Base-by-base conservation (phyloP, 2,113 vertebrate genomes). In the Gallinago undulata region DNA sequence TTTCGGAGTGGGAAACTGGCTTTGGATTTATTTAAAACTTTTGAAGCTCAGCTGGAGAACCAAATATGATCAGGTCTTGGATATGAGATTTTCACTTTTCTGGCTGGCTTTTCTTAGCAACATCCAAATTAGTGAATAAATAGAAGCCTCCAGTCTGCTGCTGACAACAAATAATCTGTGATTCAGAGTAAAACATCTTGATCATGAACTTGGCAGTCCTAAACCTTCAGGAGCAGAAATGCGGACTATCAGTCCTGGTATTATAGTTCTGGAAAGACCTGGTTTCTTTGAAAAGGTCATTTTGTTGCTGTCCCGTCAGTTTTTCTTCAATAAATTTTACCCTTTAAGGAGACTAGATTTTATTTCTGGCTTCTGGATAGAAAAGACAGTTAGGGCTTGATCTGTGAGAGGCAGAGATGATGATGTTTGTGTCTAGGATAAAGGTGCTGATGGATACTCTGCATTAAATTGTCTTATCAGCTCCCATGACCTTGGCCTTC, bases 111-210 rank as follows among this genome's bases (percentile, higher is more conserved):
- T 87, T 89, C 80, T 62, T 93, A 90, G 41, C 35, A 70, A 39
- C 67, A 48, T 82, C 64, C n/a, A 82, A 93, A 85, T 67, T 72
- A 86, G 39, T 59, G 83, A 89, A 90, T 84, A 95, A 96, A 89
- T 89, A 94, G 94, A 93, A 83, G 19, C n/a, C n/a, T 97, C 37
- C 51, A 68, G 56, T 91, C 62, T 93, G 66, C 31, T 0, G n/a
- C 78, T 64, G 51, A 69, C 89, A 94, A 88, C 66, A 89, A 94
- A 94, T 80, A 95, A 57, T 72, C 55, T 63, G 59, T 72, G 78
- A 81, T 87, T 94, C 67, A 55, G 53, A 82, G 47, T 64, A 72
- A 96, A 94, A 59, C n/a, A 48, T 89, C 69, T 56, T 91, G 84
- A 70, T 93, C 55, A 3, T 50, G n/a, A 75, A 70, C 57, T 95